phyloP scores from a whole-genome alignment of 2,797 vertebrate genomes.

The Fratercula arctica region DNA sequence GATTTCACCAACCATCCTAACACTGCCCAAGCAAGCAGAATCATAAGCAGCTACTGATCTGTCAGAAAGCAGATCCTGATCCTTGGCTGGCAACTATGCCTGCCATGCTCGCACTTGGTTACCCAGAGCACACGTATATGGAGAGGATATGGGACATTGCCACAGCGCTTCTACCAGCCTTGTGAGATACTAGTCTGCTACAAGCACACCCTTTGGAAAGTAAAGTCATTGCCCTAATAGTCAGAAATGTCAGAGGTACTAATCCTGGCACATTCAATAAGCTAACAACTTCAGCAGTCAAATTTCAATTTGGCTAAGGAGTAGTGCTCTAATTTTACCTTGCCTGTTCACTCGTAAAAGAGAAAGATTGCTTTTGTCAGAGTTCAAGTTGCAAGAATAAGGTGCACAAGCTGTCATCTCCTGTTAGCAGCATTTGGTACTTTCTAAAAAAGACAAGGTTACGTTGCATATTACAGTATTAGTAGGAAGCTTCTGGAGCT shows the following conservation, averaged over 20 bases:
- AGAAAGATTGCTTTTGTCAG: not conserved
- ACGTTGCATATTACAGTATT: not conserved
- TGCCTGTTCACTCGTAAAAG: not conserved
- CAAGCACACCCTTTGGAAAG: not conserved
- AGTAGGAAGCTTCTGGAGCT: not conserved
- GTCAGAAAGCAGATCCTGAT: not conserved
- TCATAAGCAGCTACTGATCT: not conserved
- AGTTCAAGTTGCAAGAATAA: conserved; percentile 9
- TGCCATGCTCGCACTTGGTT: fast-evolving
- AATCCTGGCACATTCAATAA: not conserved
- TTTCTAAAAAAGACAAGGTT: not conserved
- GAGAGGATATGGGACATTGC: not conserved
- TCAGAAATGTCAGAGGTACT: not conserved
- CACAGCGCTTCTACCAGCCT: not conserved
- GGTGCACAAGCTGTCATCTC: not conserved
- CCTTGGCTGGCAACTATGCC: not conserved
- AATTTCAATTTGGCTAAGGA: not conserved
- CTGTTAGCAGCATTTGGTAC: not conserved
- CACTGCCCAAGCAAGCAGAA: not conserved
- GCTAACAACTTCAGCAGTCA: not conserved
- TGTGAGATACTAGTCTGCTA: not conserved
- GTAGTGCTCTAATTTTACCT: not conserved
- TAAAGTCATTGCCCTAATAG: not conserved
- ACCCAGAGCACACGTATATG: fast-evolving
- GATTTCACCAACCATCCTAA: not conserved